phyloP scores from a whole-genome alignment of 1,140 invertebrate species.

The Orchesella cincta region DNA sequence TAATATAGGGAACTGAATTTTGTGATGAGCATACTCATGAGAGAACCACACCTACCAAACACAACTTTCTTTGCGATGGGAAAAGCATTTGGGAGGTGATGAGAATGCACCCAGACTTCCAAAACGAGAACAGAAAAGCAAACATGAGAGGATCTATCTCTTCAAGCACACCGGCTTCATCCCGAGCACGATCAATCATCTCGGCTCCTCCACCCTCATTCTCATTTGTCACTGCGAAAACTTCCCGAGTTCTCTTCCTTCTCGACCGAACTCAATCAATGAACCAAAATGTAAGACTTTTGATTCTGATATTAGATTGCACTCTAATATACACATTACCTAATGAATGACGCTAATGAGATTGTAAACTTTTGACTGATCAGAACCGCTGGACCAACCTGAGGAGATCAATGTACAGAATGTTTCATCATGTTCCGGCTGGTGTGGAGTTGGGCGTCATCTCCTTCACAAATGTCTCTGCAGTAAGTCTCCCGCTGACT shows the following conservation, averaged over 20 bases:
- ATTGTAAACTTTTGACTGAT: neutral
- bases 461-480: slow-evolving; percentile 48
- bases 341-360: neutral
- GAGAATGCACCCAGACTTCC: slow-evolving; percentile 63
- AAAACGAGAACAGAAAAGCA: slow-evolving; percentile 40
- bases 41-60: slow-evolving; percentile 66
- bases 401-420: slow-evolving; percentile 48
- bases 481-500: slow-evolving; percentile 51
- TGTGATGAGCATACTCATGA: slow-evolving; percentile 66
- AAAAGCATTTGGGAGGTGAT: slow-evolving; percentile 67
- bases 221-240: slow-evolving; percentile 45
- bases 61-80: slow-evolving; percentile 66
- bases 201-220: slow-evolving; percentile 43
- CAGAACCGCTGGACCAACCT: slow-evolving; percentile 28
- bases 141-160: neutral
- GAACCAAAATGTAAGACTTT: slow-evolving; percentile 48
- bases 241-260: slow-evolving; percentile 48
- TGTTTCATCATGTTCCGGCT: slow-evolving; percentile 51
- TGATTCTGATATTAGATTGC: neutral
- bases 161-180: neutral
- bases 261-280: slow-evolving; percentile 46
- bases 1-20: slow-evolving; percentile 59
- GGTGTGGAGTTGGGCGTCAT: slow-evolving; percentile 52
- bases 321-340: neutral
- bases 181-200: slow-evolving; percentile 32